phyloP scores from a whole-genome alignment of 2,113 vertebrate genomes.

The Bubo scandiacus region DNA sequence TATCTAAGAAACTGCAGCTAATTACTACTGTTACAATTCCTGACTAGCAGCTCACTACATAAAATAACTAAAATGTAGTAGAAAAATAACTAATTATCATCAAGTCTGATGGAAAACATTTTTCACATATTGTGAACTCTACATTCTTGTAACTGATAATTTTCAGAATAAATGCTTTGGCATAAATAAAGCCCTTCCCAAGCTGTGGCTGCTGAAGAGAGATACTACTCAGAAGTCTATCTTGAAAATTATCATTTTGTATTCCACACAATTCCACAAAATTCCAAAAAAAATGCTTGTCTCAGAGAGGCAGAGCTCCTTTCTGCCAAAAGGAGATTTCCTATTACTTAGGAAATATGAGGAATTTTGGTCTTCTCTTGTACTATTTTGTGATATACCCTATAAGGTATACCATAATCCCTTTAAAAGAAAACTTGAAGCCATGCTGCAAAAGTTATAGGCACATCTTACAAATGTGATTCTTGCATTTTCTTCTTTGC shows the following conservation, averaged over 20 bases:
- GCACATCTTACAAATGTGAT: neutral
- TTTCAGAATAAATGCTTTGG: neutral
- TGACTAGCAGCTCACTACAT: neutral
- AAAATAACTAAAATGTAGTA: neutral
- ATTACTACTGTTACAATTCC: neutral
- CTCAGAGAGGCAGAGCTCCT: neutral
- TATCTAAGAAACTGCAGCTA: neutral
- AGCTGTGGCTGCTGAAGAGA: neutral
- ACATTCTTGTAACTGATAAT: neutral
- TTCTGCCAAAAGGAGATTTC: neutral
- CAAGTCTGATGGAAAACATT: neutral
- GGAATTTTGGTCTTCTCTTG: neutral
- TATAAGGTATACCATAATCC: neutral
- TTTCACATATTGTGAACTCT: neutral
- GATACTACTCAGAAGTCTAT: neutral
- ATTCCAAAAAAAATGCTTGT: neutral
- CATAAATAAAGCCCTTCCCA: neutral
- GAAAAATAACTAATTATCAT: neutral
- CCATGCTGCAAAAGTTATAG: neutral
- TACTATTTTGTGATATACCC: neutral
- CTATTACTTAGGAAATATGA: neutral
- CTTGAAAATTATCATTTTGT: neutral
- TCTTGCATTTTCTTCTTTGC: neutral
- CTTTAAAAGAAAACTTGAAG: neutral
- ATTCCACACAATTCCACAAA: neutral